A percentile compares a stretch with the other conserved stretches of the same genome.
Conservation (phyloP, 2,797 vertebrate genomes). For the Neopelma chrysocephalum region DNA sequence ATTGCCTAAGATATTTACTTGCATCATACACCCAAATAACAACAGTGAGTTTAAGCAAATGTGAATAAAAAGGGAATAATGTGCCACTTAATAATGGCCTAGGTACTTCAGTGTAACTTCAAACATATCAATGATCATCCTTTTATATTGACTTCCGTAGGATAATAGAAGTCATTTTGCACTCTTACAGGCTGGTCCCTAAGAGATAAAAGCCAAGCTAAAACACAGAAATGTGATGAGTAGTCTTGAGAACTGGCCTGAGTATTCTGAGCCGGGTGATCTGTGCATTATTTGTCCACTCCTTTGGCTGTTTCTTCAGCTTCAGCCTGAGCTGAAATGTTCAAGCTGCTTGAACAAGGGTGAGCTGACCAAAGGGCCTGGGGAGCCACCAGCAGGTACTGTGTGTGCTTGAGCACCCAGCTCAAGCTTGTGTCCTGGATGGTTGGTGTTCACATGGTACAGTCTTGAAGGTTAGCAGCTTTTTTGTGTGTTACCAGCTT, state of each 20-base stretch:
- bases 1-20: not conserved
- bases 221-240: not conserved
- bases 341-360: not conserved
- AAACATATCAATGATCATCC: not conserved
- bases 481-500: not conserved
- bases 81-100: not conserved
- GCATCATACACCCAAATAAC: not conserved
- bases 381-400: not conserved
- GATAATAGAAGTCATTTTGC: not conserved
- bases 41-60: not conserved
- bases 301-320: not conserved
- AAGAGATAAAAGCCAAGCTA: not conserved
- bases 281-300: not conserved
- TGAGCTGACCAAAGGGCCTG: not conserved
- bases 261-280: not conserved
- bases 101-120: not conserved
- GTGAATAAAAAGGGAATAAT: not conserved
- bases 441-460: not conserved
- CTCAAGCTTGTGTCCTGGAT: not conserved
- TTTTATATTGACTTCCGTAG: not conserved
- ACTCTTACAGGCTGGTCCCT: not conserved
- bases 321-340: not conserved
- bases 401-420: not conserved
- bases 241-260: not conserved
- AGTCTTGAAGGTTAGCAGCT: not conserved